Conservation (phyloP, 2,113 vertebrate species). For the Hemibagrus wyckioides region DNA sequence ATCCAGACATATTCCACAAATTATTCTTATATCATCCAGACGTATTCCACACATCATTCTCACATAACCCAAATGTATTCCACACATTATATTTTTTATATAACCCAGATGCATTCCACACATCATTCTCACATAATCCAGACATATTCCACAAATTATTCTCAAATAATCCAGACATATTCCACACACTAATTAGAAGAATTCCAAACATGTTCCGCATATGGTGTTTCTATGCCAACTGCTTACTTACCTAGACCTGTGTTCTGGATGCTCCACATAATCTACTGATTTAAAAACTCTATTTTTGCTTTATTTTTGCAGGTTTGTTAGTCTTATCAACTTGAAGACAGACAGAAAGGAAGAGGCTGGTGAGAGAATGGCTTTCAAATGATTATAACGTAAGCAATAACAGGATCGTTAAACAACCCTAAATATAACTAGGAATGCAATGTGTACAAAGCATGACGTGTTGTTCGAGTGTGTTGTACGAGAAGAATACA, state of each 20-base stretch:
- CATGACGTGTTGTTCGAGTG: not conserved
- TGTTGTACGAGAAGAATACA: not conserved
- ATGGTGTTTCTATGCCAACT: not conserved
- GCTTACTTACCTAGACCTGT: not conserved
- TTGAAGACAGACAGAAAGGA: accelerated
- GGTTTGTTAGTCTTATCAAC: not conserved
- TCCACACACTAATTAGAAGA: not conserved
- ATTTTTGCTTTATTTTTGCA: no score
- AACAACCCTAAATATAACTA: not conserved
- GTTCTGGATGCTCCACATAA: not conserved
- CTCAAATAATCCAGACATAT: not conserved
- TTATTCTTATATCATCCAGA: not conserved
- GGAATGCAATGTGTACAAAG: not conserved
- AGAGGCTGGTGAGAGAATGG: not conserved
- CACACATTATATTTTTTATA: not conserved
- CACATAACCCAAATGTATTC: no score
- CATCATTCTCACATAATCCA: not conserved
- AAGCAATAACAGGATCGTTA: not conserved
- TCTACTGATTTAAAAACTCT: no score
- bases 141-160: not conserved
- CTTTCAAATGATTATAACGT: not conserved
- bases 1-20: not conserved
- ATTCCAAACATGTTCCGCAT: not conserved
- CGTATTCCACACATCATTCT: not conserved
- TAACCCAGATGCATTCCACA: not conserved